A percentile compares a stretch with the other conserved stretches of the same genome.
These are phyloP conservation scores for Ditylenchus weischeri DNA, from an alignment of 2,888 invertebrate genomes.

Conservation along the genomic window DNA sequence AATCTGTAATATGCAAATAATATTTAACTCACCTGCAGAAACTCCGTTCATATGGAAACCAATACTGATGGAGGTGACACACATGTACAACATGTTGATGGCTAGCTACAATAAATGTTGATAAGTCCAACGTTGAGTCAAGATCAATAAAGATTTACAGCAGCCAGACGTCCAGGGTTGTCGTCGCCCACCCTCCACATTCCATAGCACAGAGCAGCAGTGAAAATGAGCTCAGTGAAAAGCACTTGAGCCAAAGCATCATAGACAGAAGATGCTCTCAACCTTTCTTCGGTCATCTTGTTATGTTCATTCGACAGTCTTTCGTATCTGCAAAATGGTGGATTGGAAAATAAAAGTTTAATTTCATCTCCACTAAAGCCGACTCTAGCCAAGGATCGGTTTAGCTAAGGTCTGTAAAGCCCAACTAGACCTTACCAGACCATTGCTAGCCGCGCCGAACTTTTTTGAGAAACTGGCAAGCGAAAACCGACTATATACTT, in stretches of 20 bases:
- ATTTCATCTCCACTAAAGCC: too few species aligned
- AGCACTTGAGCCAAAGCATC: slow-evolving; percentile 55
- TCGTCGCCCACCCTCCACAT: slow-evolving; percentile 51
- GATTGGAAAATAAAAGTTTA: not conserved
- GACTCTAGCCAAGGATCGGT: too few species aligned
- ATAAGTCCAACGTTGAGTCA: not conserved
- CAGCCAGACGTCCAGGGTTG: slow-evolving; percentile 53
- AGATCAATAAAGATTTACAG: slow-evolving; percentile 32
- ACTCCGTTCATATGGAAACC: slow-evolving; percentile 56
- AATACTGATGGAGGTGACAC: slow-evolving; percentile 53
- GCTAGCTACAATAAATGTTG: slow-evolving; percentile 11
- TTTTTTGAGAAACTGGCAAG: too few species aligned
- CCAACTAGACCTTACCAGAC: too few species aligned
- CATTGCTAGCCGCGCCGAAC: too few species aligned
- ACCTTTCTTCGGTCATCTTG: slow-evolving; percentile 48
- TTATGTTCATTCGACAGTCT: slow-evolving; percentile 44
- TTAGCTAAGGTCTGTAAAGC: too few species aligned
- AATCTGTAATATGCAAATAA: too few species aligned
- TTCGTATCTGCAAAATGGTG: slow-evolving; percentile 43
- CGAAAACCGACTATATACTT: too few species aligned
- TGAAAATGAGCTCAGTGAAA: slow-evolving; percentile 56
- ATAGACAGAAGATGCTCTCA: slow-evolving; percentile 54
- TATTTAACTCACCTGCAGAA: slow-evolving; percentile 16
- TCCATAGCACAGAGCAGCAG: slow-evolving; percentile 54
- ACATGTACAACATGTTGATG: slow-evolving; percentile 51